Base-by-base conservation (phyloP, 1,140 invertebrate species). In the Xylocopa sonorina region DNA sequence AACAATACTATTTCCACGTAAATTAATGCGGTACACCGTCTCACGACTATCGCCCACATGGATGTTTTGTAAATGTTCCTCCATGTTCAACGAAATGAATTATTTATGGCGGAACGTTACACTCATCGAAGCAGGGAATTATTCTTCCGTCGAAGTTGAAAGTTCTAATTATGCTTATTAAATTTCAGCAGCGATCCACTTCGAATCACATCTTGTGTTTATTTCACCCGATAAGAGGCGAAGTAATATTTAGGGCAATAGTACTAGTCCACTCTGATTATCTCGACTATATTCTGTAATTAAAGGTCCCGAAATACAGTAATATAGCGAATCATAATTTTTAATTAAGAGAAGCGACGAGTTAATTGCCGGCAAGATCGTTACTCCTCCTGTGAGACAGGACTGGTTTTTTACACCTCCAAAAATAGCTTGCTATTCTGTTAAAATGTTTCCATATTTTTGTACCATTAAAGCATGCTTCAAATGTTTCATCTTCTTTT, bases 41-140 rank as follows among this genome's bases (percentile, higher is more conserved):
- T 21, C 0, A 14, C 27, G 21, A 51, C n/a, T 51, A 24, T 27
- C 10, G 7, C 27, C 3, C 24, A 27, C 24, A 53, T 16, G 43
- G 14, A 2, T 53, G 24, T 53, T 53, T 53, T 27, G 24, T 27
- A 12, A 27, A 53, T 53, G 10, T 53, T 50, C 48, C n/a, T 50
- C 18, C 51, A 34, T 60, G 21, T 34, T 60, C 57, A 14, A 60
- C 32, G 21, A 60, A n/a, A 34, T 60, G 57, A 34, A 60, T 60
- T 60, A 60, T 60, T 60, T 60, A 60, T 60, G 32, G 34, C 12
- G 4, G 32, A 14, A 34, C 57, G 57, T 60, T 60, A 60, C 57
- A 60, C 32, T 60, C 57, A 32, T 60, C 21, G 57, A 60, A 60
- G 32, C 32, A 60, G 57, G 34, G 32, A 60, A 60, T 60, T 58